These are phyloP conservation scores for Gambelia wislizenii DNA, from an alignment of 2,797 vertebrate species.

Conservation along the genomic window DNA sequence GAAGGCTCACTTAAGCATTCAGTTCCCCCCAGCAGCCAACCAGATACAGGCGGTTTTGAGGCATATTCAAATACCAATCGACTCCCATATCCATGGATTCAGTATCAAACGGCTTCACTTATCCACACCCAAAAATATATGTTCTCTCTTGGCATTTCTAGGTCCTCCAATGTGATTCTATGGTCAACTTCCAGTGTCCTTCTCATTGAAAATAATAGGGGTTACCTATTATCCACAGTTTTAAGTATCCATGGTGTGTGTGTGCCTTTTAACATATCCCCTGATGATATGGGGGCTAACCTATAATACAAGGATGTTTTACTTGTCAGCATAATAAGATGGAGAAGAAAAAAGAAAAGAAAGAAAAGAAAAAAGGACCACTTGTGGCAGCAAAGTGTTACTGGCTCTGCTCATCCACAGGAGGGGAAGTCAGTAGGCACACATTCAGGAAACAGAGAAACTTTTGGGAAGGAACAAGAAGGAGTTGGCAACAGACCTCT, in stretches of 20 bases:
- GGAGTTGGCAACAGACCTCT: neutral
- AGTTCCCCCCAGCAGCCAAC: neutral
- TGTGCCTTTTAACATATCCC: no score
- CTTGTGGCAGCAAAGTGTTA: neutral
- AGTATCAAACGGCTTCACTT: no score
- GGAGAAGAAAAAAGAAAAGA: accelerated
- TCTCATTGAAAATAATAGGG: no score
- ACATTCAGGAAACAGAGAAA: neutral
- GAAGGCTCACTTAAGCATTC: neutral
- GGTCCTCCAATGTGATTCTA: no score
- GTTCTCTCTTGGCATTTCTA: no score
- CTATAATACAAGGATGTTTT: neutral
- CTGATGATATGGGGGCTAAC: no score
- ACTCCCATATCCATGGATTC: no score
- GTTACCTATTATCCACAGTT: no score
- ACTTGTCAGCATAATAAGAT: neutral
- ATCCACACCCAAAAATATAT: no score
- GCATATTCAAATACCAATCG: neutral
- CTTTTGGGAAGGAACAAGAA: neutral
- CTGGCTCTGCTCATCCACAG: neutral
- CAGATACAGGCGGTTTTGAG: neutral
- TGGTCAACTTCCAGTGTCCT: no score
- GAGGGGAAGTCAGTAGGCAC: neutral
- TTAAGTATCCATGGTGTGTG: no score
- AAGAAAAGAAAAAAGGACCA: neutral